Base-by-base conservation (phyloP, 2,797 vertebrate genomes). In the Muscicapa comitata region DNA sequence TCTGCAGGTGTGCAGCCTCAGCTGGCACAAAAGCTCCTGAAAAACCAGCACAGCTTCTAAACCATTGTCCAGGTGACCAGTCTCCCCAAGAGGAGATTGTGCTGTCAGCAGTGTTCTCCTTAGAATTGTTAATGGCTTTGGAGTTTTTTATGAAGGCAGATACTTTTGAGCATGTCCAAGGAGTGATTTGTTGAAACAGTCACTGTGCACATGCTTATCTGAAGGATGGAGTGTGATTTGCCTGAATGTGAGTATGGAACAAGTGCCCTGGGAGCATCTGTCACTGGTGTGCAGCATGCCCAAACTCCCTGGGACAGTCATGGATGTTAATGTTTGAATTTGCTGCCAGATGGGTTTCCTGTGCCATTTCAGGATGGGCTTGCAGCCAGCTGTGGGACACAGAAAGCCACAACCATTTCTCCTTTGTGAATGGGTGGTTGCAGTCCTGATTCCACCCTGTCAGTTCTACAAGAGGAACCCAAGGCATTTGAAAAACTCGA, bases 51-150 rank as follows among this genome's bases (percentile, higher is more conserved):
- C 31, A 75, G 53, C 66, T 80, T 26, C 54, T 62, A 35, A 92
- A 63, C 6, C 55, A 3, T 76, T 86, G 47, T 77, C 50, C 62
- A 88, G 67, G 68, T 87, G 91, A 79, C 72, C 74, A 35, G 72
- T 37, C 40, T 57, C 7, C 24, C 12, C 57, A 71, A 63, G 31
- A 71, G 24, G 66, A 72, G 71, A 31, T 7, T 35, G 6, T 66
- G 42, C 42, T 9, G 21, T 13, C 23, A 62, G 24, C 61, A 86
- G 21, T 62, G 33, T 2, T 66, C 29, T 63, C 77, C 55, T 86
- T 86, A 89, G 17, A 68, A 94, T 94, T 81, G 24, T 90, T 94
- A 92, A 94, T 80, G 95, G 53, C 23, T 84, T 88, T 77, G 48
- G 77, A 70, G 43, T 86, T 20, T 80, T 65, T 75, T 50, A 40